These are phyloP conservation scores for Notechis scutatus DNA, from an alignment of 2,113 vertebrate genomes.

Conservation along the genomic window DNA sequence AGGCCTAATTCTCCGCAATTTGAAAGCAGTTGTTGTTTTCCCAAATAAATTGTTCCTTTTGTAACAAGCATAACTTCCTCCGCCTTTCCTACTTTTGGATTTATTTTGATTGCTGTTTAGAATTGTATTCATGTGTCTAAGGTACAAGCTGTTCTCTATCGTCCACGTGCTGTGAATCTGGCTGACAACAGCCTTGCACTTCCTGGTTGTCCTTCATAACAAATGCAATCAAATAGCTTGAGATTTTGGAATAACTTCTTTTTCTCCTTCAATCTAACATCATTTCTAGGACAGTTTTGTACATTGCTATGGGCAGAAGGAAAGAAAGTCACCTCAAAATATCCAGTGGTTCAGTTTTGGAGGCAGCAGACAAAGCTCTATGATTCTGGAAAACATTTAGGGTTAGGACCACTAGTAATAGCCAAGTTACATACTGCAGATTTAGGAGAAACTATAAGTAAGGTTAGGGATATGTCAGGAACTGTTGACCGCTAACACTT, in stretches of 20 bases:
- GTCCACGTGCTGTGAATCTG: constrained; percentile 36
- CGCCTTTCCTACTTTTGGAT: constrained; percentile 34
- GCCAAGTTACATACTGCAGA: background rate
- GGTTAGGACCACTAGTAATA: background rate
- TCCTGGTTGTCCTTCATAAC: constrained; percentile 25
- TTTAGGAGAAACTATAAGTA: background rate
- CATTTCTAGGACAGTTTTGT: background rate
- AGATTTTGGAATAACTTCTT: too few species aligned
- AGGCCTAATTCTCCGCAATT: background rate
- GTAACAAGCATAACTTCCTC: constrained; percentile 24
- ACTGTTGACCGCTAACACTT: background rate
- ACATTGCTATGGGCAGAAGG: background rate
- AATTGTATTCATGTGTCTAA: constrained; percentile 17
- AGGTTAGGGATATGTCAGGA: background rate
- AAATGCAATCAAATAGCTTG: constrained; percentile 26
- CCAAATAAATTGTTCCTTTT: constrained; percentile 36
- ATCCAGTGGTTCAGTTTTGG: background rate
- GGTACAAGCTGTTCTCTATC: constrained; percentile 37
- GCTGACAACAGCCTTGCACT: constrained; percentile 1
- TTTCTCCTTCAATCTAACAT: background rate
- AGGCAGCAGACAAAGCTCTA: background rate
- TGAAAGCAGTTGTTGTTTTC: constrained; percentile 20
- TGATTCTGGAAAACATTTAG: background rate
- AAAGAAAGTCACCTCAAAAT: background rate
- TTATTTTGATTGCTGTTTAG: constrained; percentile 46